These are phyloP conservation scores for Pedetes capensis DNA, from an alignment of 2,113 vertebrate genomes.

Conservation along the genomic window DNA sequence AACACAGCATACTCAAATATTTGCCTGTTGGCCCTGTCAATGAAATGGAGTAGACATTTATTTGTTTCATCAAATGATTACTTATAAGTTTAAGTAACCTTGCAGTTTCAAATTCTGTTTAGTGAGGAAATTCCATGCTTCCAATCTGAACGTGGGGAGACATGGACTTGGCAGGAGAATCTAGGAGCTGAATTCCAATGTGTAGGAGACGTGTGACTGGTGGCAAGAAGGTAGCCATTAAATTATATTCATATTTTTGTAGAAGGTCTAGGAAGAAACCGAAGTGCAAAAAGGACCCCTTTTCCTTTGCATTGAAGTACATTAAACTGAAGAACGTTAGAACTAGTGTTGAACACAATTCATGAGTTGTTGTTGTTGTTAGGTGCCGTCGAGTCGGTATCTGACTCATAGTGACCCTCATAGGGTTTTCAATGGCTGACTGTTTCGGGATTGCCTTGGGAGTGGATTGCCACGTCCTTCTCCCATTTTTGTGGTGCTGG, in stretches of 20 bases:
- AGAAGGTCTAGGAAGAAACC: not conserved
- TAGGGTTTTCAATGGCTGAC: too few relatives aligned
- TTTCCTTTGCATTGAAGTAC: not conserved
- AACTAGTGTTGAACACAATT: not conserved
- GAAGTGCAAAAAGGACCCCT: not conserved
- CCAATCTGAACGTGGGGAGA: not conserved
- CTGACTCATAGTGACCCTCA: too few relatives aligned
- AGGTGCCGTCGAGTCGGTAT: too few relatives aligned
- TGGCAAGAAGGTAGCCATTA: not conserved
- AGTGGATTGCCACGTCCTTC: too few relatives aligned
- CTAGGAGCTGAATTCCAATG: not conserved
- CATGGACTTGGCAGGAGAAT: not conserved
- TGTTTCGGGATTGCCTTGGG: too few relatives aligned
- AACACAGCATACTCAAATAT: not conserved
- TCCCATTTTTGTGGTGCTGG: too few relatives aligned
- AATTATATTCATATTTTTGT: not conserved
- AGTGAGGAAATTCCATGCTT: constrained; percentile 13
- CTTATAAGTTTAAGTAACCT: not conserved
- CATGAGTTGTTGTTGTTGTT: too few relatives aligned
- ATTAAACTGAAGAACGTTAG: not conserved
- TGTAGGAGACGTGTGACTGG: not conserved
- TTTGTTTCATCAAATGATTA: constrained; percentile 8
- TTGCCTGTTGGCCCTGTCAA: not conserved
- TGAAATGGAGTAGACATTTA: not conserved
- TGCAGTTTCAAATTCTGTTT: not conserved